Conservation (phyloP, 2,888 invertebrate species). For the Hyalella azteca region DNA sequence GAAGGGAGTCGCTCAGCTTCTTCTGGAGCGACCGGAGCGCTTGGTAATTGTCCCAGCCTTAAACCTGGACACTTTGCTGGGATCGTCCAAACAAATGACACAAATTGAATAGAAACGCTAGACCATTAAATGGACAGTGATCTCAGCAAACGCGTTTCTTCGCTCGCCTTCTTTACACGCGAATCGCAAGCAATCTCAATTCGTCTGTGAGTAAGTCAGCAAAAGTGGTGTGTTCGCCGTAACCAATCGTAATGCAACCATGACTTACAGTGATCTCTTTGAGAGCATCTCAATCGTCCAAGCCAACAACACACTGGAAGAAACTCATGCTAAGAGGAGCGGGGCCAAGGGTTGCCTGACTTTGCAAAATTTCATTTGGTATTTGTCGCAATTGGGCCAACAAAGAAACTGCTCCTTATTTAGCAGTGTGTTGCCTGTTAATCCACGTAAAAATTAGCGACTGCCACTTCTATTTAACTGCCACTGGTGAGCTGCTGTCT, state of each 20-base stretch:
- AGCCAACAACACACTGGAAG: neutral
- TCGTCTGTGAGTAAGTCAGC: neutral
- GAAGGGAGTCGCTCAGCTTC: slow-evolving; percentile 9
- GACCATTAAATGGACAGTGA: slow-evolving; percentile 37
- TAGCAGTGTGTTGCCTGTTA: neutral
- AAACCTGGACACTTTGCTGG: slow-evolving; percentile 22
- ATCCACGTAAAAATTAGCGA: neutral
- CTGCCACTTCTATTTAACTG: too few relatives aligned
- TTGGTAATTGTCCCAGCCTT: slow-evolving; percentile 11
- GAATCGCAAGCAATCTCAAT: neutral
- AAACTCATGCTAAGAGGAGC: too few relatives aligned
- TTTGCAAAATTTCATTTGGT: neutral
- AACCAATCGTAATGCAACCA: neutral
- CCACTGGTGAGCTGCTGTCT: too few relatives aligned
- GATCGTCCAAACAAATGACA: slow-evolving; percentile 32
- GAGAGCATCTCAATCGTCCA: slow-evolving; percentile 26
- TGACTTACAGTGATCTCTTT: neutral
- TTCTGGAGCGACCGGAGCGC: neutral
- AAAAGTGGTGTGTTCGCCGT: neutral
- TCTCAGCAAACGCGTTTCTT: slow-evolving; percentile 35
- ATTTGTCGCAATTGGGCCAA: neutral
- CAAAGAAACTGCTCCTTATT: neutral
- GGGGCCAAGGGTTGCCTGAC: neutral
- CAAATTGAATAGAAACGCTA: slow-evolving; percentile 35
- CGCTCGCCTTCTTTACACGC: neutral